Percentiles rank a stretch among this genome's conserved stretches.
Conservation (phyloP, 2,888 invertebrate species). For the Ariolimax columbianus region DNA sequence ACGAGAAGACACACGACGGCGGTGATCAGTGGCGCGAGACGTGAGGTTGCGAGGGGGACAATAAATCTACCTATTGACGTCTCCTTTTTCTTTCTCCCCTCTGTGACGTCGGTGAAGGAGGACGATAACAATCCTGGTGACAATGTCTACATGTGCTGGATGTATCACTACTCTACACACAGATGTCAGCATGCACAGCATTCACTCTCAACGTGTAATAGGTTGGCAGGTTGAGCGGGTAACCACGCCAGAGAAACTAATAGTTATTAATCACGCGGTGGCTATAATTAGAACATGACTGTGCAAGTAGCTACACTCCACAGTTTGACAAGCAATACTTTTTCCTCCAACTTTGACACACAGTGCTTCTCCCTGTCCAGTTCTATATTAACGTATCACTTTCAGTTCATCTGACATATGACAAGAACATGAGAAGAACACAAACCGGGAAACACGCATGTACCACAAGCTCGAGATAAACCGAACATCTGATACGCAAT, state of each 20-base stretch:
- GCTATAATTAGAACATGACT: neutral
- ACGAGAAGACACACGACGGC: neutral
- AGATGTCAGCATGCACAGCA: neutral
- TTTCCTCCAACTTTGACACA: neutral
- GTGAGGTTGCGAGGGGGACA: neutral
- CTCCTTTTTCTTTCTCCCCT: neutral
- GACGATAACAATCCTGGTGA: neutral
- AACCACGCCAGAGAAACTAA: neutral
- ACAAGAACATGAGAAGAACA: neutral
- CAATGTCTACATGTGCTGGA: neutral
- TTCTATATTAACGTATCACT: neutral
- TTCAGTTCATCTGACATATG: neutral
- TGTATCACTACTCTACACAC: neutral
- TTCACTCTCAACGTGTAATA: neutral
- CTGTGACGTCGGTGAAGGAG: no score
- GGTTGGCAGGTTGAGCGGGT: neutral
- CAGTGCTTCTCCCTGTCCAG: neutral
- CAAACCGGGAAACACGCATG: neutral
- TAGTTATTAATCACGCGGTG: neutral
- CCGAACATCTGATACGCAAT: neutral
- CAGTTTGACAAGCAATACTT: neutral
- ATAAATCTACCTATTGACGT: neutral
- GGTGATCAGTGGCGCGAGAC: constrained; percentile 28
- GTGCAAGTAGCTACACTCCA: neutral
- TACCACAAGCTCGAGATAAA: neutral